phyloP scores from a whole-genome alignment of 1,140 invertebrate genomes.

The Dysdera silvatica region DNA sequence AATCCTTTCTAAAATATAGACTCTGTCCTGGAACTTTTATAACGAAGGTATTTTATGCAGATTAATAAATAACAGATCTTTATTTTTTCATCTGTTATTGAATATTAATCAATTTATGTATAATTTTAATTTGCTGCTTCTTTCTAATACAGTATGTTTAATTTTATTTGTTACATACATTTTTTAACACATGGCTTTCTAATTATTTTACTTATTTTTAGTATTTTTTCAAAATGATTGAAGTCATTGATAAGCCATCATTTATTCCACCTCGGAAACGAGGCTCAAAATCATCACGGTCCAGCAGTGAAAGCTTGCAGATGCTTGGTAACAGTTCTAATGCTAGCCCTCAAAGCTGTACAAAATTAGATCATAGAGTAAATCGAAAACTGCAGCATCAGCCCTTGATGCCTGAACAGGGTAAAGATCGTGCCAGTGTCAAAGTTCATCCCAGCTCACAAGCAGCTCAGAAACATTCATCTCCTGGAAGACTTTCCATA shows the following conservation, averaged over 20 bases:
- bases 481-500: conserved; percentile 4
- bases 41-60: too few relatives aligned
- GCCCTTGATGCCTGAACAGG: neutral
- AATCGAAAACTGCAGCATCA: conserved; percentile 22
- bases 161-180: too few relatives aligned
- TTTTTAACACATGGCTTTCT: too few relatives aligned
- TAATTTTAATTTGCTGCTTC: too few relatives aligned
- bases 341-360: conserved; percentile 12
- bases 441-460: conserved; percentile 12
- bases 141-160: too few relatives aligned
- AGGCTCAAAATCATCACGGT: conserved; percentile 22
- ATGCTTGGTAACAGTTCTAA: conserved; percentile 13
- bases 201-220: too few relatives aligned
- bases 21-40: too few relatives aligned
- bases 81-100: too few relatives aligned
- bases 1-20: too few relatives aligned
- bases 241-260: conserved; percentile 21
- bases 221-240: conserved; percentile 14
- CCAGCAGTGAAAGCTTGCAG: conserved; percentile 20
- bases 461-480: neutral
- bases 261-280: conserved; percentile 28
- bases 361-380: conserved; percentile 18
- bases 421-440: conserved; percentile 1
- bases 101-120: too few relatives aligned
- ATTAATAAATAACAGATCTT: too few relatives aligned